Conservation (phyloP, 2,113 vertebrate species). For the Tenrec ecaudatus region DNA sequence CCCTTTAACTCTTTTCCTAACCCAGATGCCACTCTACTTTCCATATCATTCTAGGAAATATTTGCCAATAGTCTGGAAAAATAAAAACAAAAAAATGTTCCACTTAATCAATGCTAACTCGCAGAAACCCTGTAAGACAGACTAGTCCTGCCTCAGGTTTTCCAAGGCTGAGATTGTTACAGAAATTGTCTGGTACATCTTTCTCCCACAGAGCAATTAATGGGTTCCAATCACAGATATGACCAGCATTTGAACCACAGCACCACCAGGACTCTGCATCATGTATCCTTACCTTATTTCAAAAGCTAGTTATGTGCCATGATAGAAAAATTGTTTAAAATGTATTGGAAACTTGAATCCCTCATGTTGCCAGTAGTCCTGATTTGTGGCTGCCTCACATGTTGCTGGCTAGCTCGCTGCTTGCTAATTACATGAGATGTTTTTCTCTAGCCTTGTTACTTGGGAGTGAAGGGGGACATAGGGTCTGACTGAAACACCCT, state of each 20-base stretch:
- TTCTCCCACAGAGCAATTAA: background rate
- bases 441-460: background rate
- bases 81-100: background rate
- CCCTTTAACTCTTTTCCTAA: background rate
- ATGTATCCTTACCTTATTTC: background rate
- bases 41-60: background rate
- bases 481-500: background rate
- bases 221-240: background rate
- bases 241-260: background rate
- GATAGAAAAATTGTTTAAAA: background rate
- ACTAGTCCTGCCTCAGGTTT: background rate
- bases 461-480: background rate
- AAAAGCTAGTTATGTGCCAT: background rate
- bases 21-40: background rate
- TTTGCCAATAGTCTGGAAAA: background rate
- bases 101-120: background rate
- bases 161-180: background rate
- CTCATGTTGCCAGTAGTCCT: background rate
- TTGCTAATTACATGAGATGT: background rate
- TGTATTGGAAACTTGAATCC: background rate
- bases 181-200: background rate
- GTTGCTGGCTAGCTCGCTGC: background rate
- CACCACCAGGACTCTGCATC: background rate
- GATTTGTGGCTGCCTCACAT: background rate
- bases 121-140: background rate